Base-by-base conservation (phyloP, 2,113 vertebrate genomes). In the Tyto alba region DNA sequence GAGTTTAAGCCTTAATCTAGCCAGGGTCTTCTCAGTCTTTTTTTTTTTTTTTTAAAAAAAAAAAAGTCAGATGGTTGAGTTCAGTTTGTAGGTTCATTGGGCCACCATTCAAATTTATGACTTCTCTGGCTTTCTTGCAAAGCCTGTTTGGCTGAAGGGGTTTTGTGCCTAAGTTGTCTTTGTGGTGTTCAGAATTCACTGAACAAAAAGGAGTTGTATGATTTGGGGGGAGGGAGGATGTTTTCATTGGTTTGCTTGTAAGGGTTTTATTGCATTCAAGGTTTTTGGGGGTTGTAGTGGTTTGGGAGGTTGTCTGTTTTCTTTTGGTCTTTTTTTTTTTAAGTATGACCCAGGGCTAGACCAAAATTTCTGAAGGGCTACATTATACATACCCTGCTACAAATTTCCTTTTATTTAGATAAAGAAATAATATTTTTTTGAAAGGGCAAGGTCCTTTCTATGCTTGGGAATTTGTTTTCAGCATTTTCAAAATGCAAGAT, bases 91-190 rank as follows among this genome's bases (percentile, higher is more conserved):
- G 3, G 16, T 69, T 52, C 32, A 2, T 14, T 69, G 53, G 19
- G 26, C 6, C 41, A 20, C 26, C 0, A 0, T 69, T 82, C 43
- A 29, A 3, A 26, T 38, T 52, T 53, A 32, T 36, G 15, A 12
- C 16, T 72, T 56, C 48, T 5, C 11, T 53, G 16, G 13, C 8
- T 19, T 77, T 69, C 40, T 55, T 85, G n/a, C 16, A 26, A 62
- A 85, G 32, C 34, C 53, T 38, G 9, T 68, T 48, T 26, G 71
- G 19, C 12, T 29, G 38, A 84, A 74, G 41, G 40, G 4, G 18
- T 47, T 88, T 64, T n/a, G 59, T 71, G 36, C 25, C 16, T 6
- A 16, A 57, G 11, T 25, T 34, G n/a, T 32, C 11, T 26, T 40
- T 87, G 59, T 4, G 7, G 25, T 21, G 19, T 50, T 56, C 17